Base-by-base conservation (phyloP, 2,797 vertebrate genomes). In the Characodon lateralis region DNA sequence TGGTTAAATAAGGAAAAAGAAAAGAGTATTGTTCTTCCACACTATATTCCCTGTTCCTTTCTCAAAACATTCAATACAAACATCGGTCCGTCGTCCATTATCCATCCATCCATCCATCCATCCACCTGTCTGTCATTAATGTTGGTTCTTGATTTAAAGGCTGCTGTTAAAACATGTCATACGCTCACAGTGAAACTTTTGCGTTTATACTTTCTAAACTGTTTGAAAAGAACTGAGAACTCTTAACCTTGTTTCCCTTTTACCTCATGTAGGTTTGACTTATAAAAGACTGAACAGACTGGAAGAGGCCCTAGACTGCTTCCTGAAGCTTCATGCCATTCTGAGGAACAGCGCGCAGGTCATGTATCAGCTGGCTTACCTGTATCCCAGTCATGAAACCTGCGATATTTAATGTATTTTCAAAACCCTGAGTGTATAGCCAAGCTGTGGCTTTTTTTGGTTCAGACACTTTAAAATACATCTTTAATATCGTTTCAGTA, bases 261-360 rank as follows among this genome's bases (percentile, higher is more conserved):
- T 71, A 63, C 0, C 72, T 88, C 59, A n/a, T 28, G 10, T 86
- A 99, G 98, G 98, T 89, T 93, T 99, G 80, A 94, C 96, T 0
- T 97, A 97, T 87, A 98, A 98, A 94, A 97, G 92, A 75, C 93
- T 98, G 83, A 96, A 94, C 70, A 96, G 95, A 10, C 93, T 97
- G 78, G 96, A 97, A n/a, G 97, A 98, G 78, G 96, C 97, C 63
- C 94, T 99, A 87, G 97, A 99, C 92, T 98, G 96, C 92, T 99
- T 99, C 87, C 93, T 97, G 90, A 99, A 99, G 91, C 97, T 99
- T 55, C 97, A 99, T 2, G 96, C 97, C 82, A 99, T 99, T 83
- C 95, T 99, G 77, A 95, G 95, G 85, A 98, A 98, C 91, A 97
- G 96, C 4, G 95, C 96, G 18, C 96, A 98, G 82, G 97, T 99